Conservation (phyloP, 1,140 invertebrate species). For the Lepidurus arcticus region DNA sequence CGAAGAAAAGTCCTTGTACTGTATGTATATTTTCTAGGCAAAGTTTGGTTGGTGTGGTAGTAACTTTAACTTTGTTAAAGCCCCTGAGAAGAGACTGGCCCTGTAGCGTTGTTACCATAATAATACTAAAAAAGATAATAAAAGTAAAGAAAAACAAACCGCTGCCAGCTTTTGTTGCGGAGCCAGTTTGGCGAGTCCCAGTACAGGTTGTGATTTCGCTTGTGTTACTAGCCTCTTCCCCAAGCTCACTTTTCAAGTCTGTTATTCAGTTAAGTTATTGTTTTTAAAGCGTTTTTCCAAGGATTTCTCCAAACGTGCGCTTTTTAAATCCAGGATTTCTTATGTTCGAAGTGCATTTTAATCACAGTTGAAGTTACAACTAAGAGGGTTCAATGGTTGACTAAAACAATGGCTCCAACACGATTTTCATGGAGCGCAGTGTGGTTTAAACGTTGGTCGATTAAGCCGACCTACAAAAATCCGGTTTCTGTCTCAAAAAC, state of each 20-base stretch:
- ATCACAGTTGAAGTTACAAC: background rate
- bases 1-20: no score
- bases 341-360: background rate
- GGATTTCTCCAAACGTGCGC: background rate
- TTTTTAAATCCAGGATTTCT: background rate
- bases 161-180: background rate
- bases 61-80: no score
- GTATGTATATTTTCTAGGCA: no score
- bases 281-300: background rate
- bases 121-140: background rate
- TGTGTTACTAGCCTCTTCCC: background rate
- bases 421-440: background rate
- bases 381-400: background rate
- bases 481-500: background rate
- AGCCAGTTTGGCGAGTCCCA: slow-evolving; percentile 11
- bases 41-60: no score
- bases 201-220: slow-evolving; percentile 1
- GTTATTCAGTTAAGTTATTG: no score
- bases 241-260: background rate
- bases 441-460: background rate
- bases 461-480: background rate
- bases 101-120: background rate
- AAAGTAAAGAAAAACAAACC: background rate
- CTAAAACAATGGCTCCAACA: background rate
- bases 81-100: background rate